A percentile compares a stretch with the other conserved stretches of the same genome.
Conservation (phyloP, 1,140 invertebrate genomes). For the Druon quercuslanigerum region DNA sequence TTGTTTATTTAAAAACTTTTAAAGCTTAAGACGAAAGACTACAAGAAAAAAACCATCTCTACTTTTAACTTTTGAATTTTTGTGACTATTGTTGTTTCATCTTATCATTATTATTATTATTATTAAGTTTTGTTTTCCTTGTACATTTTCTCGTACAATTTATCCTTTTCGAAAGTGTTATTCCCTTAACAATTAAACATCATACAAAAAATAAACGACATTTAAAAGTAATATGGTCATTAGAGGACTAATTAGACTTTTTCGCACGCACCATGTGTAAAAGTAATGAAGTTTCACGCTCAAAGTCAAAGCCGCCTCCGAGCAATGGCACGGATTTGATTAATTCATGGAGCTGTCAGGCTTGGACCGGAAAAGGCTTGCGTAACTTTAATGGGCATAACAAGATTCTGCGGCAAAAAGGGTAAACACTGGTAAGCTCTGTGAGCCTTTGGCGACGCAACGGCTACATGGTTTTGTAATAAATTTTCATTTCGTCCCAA, state of each 20-base stretch:
- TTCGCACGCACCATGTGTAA: conserved; percentile 2
- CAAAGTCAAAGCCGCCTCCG: neutral
- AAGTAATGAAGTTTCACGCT: neutral
- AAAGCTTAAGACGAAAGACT: too few relatives aligned
- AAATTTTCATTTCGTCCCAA: conserved; percentile 39
- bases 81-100: too few relatives aligned
- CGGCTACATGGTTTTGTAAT: conserved; percentile 43
- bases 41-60: too few relatives aligned
- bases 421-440: conserved; percentile 44
- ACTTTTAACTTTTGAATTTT: too few relatives aligned
- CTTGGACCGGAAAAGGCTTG: conserved; percentile 38
- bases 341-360: conserved; percentile 43
- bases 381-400: conserved; percentile 50
- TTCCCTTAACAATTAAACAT: too few relatives aligned
- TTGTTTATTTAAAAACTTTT: too few relatives aligned
- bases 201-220: too few relatives aligned
- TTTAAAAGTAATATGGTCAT: neutral
- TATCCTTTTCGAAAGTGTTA: too few relatives aligned
- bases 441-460: conserved; percentile 39
- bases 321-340: conserved; percentile 37
- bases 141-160: too few relatives aligned
- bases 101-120: too few relatives aligned
- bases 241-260: neutral
- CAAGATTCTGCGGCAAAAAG: conserved; percentile 49
- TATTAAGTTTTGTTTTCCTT: too few relatives aligned